phyloP scores from a whole-genome alignment of 1,140 invertebrate genomes.

The Aphis gossypii region DNA sequence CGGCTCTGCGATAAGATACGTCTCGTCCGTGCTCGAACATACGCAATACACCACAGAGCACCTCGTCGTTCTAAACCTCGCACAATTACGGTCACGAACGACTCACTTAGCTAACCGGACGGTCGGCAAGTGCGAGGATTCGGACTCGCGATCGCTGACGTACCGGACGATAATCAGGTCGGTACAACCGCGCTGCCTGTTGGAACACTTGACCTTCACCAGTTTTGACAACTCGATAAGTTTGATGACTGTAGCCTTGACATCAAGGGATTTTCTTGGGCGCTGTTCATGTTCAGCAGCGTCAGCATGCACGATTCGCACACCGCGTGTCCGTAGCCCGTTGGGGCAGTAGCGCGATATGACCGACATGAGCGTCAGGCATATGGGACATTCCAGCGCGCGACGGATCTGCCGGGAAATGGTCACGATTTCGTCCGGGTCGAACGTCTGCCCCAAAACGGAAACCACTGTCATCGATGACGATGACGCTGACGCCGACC shows the following conservation, averaged over 20 bases:
- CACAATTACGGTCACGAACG: no score
- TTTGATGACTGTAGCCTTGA: background rate
- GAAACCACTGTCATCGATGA: no score
- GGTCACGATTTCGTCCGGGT: background rate
- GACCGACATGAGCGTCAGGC: background rate
- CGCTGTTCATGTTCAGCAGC: background rate
- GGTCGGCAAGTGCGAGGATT: background rate
- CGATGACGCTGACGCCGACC: no score
- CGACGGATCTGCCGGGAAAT: background rate
- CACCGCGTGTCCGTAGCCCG: background rate
- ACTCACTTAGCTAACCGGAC: background rate
- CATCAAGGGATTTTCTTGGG: background rate
- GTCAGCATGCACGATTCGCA: background rate
- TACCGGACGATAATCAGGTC: background rate
- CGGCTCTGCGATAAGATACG: no score
- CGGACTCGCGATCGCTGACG: background rate
- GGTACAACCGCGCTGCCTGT: background rate
- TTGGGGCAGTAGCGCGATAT: background rate
- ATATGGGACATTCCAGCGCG: background rate
- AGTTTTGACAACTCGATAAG: rapidly evolving
- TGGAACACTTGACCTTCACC: background rate
- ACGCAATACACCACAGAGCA: no score
- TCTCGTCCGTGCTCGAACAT: no score
- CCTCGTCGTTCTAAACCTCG: no score
- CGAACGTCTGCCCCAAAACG: background rate